phyloP scores from a whole-genome alignment of 2,797 vertebrate species.

The Poeciliopsis presidionis region DNA sequence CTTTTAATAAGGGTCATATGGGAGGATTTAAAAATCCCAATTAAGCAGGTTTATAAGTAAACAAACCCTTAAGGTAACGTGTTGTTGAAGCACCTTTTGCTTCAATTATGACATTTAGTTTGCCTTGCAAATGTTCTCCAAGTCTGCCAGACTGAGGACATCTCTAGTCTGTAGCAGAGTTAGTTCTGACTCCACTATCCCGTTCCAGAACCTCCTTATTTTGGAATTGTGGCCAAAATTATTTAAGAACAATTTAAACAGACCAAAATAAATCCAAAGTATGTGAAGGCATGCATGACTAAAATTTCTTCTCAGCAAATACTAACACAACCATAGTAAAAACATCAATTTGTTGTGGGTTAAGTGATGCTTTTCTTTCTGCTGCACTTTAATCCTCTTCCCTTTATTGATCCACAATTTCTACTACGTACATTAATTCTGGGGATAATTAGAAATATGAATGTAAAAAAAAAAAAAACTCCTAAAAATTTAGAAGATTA shows the following conservation, averaged over 20 bases:
- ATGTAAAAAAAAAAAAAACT: not conserved
- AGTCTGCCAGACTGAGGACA: not conserved
- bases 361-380: too few species aligned
- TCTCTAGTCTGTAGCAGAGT: not conserved
- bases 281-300: too few species aligned
- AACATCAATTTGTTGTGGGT: too few species aligned
- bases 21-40: not conserved
- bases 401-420: too few species aligned
- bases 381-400: too few species aligned
- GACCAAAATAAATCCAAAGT: not conserved
- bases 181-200: not conserved
- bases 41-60: not conserved
- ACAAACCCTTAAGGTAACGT: not conserved
- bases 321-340: too few species aligned
- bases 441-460: not conserved
- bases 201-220: not conserved
- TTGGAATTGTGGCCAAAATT: not conserved
- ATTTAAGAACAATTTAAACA: not conserved
- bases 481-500: too few species aligned
- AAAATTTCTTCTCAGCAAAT: too few species aligned
- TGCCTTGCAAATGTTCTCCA: not conserved
- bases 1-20: too few species aligned
- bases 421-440: not conserved
- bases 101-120: not conserved
- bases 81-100: not conserved